Evolutionary conservation across 2,113 vertebrate genomes (phyloP).

Genomic region (Notarius lentiginosus): DNA sequence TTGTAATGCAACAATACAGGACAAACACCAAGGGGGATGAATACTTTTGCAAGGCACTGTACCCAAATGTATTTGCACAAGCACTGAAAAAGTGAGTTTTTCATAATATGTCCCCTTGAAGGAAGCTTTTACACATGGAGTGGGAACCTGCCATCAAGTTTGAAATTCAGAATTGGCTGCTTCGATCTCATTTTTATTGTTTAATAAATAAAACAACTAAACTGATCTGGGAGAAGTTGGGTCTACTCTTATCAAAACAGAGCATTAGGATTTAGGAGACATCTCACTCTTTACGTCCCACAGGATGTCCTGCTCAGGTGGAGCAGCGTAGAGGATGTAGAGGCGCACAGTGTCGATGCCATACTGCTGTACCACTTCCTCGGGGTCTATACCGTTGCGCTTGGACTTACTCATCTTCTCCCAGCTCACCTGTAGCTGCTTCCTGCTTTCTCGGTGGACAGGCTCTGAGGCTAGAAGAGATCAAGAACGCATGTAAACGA

Average conservation of each 20-base stretch:
- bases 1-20: no score
- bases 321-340: constrained; percentile 87
- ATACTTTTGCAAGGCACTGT: no score
- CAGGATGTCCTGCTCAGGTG: constrained; percentile 92
- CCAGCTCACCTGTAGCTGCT: constrained; percentile 80
- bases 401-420: constrained; percentile 99
- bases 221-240: neutral
- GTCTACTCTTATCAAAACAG: neutral
- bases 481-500: neutral
- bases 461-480: constrained; percentile 74
- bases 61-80: no score
- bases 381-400: constrained; percentile 90
- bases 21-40: no score
- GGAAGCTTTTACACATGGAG: neutral
- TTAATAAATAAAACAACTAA: neutral
- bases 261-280: neutral
- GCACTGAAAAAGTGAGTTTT: no score
- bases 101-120: neutral
- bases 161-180: neutral
- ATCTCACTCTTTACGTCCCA: constrained; percentile 93
- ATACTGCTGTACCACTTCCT: constrained; percentile 80
- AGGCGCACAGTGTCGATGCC: constrained; percentile 89
- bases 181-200: neutral
- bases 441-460: constrained; percentile 67
- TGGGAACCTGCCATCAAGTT: neutral